Evolutionary conservation across 2,797 vertebrate species (phyloP), one percentile per base, ranked within the genome.

Genomic region (Spondyliosoma cantharus): DNA sequence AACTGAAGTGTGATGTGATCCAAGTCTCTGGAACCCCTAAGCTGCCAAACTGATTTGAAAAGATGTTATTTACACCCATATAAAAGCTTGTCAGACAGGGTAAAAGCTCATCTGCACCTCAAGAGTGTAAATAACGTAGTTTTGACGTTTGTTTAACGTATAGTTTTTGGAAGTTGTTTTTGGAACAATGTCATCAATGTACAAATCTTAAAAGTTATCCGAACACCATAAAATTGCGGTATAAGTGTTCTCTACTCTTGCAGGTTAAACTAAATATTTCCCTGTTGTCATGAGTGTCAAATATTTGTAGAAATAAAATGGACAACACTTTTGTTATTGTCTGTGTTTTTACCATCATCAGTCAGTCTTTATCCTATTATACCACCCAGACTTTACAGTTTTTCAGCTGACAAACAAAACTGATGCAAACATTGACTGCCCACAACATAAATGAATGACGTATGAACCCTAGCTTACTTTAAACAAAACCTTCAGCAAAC

Each of bases 271-370:
- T n/a, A 60, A 73, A 68, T n/a, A 48, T 46, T 49, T 73, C 59
- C 56, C 22, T 66, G 50, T 91, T 76, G 64, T 74, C 87, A 77
- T 86, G 59, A 80, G 62, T 86, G 74, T 87, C 48, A 68, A 56
- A 78, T 85, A 80, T 84, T 65, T 84, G 78, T 81, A 71, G 53
- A 86, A 92, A 91, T 89, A 88, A 92, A 93, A 89, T 22, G 50
- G 68, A 84, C 25, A 62, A 66, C 66, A 88, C 24, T 67, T 69
- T 83, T 78, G 57, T 61, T 81, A 42, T 62, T 64, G 73, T 81
- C 48, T 83, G 1, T 83, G 1, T 72, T 0, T 8, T 19, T 13
- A 7, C 1, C 13, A 9, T 22, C n/a, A 20, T 71, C 37, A 32
- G 29, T 60, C 25, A 12, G 13, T 45, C 54, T 37, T 11, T 11